Base-by-base conservation (phyloP, 2,113 vertebrate genomes). In the Melozone crissalis region DNA sequence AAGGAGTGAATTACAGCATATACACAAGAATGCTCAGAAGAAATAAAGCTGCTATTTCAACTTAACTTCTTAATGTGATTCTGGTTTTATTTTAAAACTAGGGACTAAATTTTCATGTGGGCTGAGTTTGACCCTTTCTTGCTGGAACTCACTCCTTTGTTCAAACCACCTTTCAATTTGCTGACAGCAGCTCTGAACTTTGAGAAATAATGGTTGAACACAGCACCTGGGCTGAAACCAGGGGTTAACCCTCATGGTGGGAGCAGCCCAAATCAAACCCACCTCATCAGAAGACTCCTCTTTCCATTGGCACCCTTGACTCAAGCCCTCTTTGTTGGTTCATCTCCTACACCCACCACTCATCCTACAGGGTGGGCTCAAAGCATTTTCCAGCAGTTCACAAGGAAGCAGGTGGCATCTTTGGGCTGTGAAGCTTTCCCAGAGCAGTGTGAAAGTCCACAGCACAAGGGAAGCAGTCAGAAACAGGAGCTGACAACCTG, bases 11-110 rank as follows among this genome's bases (percentile, higher is more conserved):
- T 84, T 89, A 78, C 67, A 74, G 33, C 33, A 55, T 46, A 65
- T 67, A 72, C 33, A 76, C 0, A 0, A 84, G 65, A 51, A 77
- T 74, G 23, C 23, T 59, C 22, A 6, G 67, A 87, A 78, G 75
- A 92, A 92, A 95, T 87, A 93, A 90, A 96, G 46, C 58, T 16
- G 2, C 27, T 87, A 55, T 63, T 86, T 93, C 69, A 63, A 65
- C 61, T 95, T 69, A 95, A 31, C 26, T 90, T 75, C 72, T 58
- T 85, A 49, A 90, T 51, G 20, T 43, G 22, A 75, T 78, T 87
- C 30, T 58, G 5, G 1, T 83, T 87, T 78, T 58, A 12, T 87
- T 90, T 91, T 72, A 76, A 91, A 72, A 87, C 74, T 47, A 69
- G 49, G 27, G n/a, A 74, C 33, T 89, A 61, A 37, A 67, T 71